phyloP scores from a whole-genome alignment of 2,113 vertebrate species.

The Pterocles burchelli region DNA sequence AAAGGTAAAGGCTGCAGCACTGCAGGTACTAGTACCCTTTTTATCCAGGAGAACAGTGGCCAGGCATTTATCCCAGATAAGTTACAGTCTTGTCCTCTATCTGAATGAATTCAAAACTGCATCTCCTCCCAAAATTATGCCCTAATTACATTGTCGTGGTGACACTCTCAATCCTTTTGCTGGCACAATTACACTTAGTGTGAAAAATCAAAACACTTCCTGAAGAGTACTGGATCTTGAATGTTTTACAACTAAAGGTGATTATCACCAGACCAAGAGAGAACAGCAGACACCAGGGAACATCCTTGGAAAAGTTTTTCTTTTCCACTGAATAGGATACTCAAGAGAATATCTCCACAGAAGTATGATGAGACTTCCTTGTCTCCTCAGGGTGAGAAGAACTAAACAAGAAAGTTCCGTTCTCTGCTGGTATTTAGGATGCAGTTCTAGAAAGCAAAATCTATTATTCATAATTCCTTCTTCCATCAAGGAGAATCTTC shows the following conservation, averaged over 20 bases:
- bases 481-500: neutral
- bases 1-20: neutral
- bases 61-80: neutral
- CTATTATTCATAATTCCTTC: neutral
- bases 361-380: neutral
- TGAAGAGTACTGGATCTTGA: neutral
- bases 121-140: neutral
- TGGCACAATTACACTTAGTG: neutral
- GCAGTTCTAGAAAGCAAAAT: neutral
- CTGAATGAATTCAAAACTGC: neutral
- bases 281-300: neutral
- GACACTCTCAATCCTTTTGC: neutral
- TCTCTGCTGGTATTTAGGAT: neutral
- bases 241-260: neutral
- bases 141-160: neutral
- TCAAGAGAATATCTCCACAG: neutral
- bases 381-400: neutral
- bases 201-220: neutral
- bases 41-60: neutral
- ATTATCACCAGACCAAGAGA: neutral
- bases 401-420: neutral
- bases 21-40: neutral
- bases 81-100: neutral
- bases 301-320: neutral
- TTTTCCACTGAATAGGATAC: neutral